Base-by-base conservation (phyloP, 2,797 vertebrate genomes). In the Sebastes iracundus region DNA sequence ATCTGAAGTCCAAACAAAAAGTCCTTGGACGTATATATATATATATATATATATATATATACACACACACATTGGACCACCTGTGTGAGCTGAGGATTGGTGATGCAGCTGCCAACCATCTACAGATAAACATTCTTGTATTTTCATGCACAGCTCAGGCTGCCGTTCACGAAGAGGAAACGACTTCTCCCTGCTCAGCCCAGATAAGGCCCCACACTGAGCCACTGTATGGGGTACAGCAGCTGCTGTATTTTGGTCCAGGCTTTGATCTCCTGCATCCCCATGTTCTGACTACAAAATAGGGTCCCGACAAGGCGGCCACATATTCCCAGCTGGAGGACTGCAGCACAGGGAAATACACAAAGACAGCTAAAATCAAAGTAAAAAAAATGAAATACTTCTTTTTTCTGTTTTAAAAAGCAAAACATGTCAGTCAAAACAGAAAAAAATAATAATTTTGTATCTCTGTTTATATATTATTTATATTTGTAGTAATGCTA, bases 201-300 rank as follows among this genome's bases (percentile, higher is more conserved):
- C 70, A 78, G 76, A 77, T 74, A 77, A 67, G 79, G 12, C 55
- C 2, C 55, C 64, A 38, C 61, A 8, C 66, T 27, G 66, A 70
- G 75, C 33, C 72, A 0, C 65, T 5, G 46, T 13, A 28, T 18
- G 38, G 42, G 75, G 46, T 46, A 49, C 59, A 68, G 66, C 49
- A 58, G 67, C 55, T 52, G 53, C 33, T 67, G 61, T 7, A 20
- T 67, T 62, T 42, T 10, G 23, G 71, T 67, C 33, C 70, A 38
- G 67, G 33, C 80, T 91, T 90, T 88, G 84, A 90, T 82, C 75
- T 82, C 12, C 77, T 49, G 22, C 73, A 59, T 73, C 72, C 74
- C 20, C 76, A 60, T 77, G 72, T 59, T n/a, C 78, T 67, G 84
- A 87, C 82, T 80, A 38, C 71, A 67, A 80, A 86, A 80, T 28